Evolutionary conservation across 2,113 vertebrate species (phyloP), one percentile per base, ranked within the genome.

Genomic region (Vanacampus margaritifer): DNA sequence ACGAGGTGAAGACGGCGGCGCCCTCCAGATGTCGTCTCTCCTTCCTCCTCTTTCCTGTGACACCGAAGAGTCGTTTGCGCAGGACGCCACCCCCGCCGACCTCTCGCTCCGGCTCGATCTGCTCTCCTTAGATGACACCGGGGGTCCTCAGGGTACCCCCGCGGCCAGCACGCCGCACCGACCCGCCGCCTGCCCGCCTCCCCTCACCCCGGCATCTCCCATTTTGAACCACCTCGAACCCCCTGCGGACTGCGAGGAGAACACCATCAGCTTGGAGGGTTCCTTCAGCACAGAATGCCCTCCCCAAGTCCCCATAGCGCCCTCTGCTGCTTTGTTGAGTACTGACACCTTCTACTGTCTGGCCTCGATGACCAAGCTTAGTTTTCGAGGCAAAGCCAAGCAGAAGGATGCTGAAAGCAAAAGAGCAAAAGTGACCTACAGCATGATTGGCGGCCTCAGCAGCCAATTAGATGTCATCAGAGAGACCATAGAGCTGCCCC

Each of bases 401-500:
- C 72, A 77, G 56, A 56, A 71, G 10, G 71, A 73, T 10, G 5
- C 8, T 41, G 76, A 86, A 0, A 41, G 17, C 3, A 73, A 76
- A 46, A 72, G 82, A 72, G 84, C 87, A 67, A 92, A 76, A 77
- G 90, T 98, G 79, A 98, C 92, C 0, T 98, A 96, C 23, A 91
- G 92, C 74, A 94, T 94, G 93, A 96, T 99, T 64, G 97, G 97
- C 36, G 97, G 97, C 13, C 91, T 98, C 58, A 84, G 71, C 53
- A 92, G 80, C 76, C 95, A 99, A 79, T 75, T 98, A 78, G 90
- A 88, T 64, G 90, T 85, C 65, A 95, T 99, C 82, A 92, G 93
- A 87, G 95, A 98, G 86, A 93, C 93, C 2, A 89, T 99, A 36
- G 95, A 99, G 84, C 89, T 99, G 69, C 97, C 97, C 21, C 83